Base-by-base conservation (phyloP, 2,797 vertebrate genomes). In the Macrochelys suwanniensis region DNA sequence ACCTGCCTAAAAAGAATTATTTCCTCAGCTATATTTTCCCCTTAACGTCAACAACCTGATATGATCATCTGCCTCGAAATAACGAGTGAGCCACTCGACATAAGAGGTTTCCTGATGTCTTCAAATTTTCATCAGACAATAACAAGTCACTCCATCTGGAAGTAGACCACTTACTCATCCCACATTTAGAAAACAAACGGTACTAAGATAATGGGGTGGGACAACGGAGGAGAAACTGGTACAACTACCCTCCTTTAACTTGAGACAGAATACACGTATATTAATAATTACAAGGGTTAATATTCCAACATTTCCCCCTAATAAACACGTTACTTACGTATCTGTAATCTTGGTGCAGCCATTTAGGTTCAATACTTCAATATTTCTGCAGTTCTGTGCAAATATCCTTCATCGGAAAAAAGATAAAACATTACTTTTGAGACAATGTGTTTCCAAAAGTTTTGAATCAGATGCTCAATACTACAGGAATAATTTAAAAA, bases 291-390 rank as follows among this genome's bases (percentile, higher is more conserved):
- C 45, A 47, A 77, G 25, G 25, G 13, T 77, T 31, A 47, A 71
- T 37, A 79, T 13, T 17, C 45, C 79, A 80, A 33, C 17, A 80
- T 37, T 80, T 17, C 79, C 79, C 28, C 13, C 26, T 51, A 80
- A 50, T 51, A 87, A 90, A 86, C 5, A 49, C 0, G 68, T 1
- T 19, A 98, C 98, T 97, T 95, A 99, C 99, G 99, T 98, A 77
- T 99, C 99, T 56, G 99, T 99, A 96, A 99, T 99, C 98, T 99
- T 99, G 96, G 99, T 99, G 94, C 99, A 99, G 89, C 99, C 99
- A 1, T 99, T 99, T 61, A 99, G 98, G 98, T 99, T 99, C 88
- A 99, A 97, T 31, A 99, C 98, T 98, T 99, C 99, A 23, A 99
- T 99, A 93, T 99, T 99, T 80, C 99, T 99, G 98, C 99, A 99